phyloP scores from a whole-genome alignment of 2,113 vertebrate genomes.

The Strix aluco region DNA sequence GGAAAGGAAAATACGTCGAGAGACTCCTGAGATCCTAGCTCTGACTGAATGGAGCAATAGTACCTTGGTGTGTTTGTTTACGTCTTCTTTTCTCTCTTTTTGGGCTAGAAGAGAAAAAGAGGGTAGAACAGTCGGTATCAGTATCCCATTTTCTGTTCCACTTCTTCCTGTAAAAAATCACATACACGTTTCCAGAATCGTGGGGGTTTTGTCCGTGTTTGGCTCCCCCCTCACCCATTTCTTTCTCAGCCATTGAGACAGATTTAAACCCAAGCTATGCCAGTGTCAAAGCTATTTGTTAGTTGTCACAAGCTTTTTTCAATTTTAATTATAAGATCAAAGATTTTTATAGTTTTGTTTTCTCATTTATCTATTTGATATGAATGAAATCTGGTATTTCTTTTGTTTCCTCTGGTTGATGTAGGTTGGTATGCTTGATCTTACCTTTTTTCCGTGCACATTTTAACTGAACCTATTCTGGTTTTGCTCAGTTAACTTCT shows the following conservation, averaged over 20 bases:
- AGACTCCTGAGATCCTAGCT: not conserved
- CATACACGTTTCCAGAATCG: not conserved
- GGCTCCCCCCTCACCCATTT: not conserved
- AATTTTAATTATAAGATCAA: not conserved
- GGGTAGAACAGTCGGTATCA: not conserved
- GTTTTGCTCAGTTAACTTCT: conserved; percentile 38
- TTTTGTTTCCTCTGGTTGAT: not conserved
- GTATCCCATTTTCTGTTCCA: not conserved
- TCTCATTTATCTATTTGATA: not conserved
- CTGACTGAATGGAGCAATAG: not conserved
- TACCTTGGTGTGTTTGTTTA: not conserved
- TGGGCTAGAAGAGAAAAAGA: not conserved
- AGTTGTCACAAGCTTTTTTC: not conserved
- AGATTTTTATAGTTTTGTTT: not conserved
- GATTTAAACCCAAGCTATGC: not conserved
- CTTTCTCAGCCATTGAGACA: not conserved
- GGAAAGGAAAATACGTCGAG: not conserved
- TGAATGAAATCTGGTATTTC: not conserved
- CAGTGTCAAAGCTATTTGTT: not conserved
- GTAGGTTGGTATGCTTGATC: not conserved
- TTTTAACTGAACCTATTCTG: not conserved
- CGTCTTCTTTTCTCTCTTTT: not conserved
- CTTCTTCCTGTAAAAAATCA: not conserved
- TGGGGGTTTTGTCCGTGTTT: not conserved
- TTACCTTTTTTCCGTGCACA: not conserved